A percentile compares a stretch with the other conserved stretches of the same genome.
Conservation (phyloP, 2,797 vertebrate genomes). For the Macropus fuliginosus region DNA sequence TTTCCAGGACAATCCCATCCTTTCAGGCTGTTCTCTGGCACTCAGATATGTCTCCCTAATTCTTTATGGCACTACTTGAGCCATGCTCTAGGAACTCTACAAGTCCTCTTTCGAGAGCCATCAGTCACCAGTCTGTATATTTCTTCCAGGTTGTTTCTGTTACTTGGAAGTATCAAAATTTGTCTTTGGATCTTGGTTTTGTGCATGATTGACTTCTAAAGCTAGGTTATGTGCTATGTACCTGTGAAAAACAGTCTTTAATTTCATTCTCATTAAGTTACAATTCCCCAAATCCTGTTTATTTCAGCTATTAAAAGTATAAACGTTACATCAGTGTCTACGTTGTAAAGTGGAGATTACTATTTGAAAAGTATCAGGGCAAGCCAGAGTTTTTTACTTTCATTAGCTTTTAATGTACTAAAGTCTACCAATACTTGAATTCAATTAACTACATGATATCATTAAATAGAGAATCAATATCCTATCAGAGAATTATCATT, state of each 20-base stretch:
- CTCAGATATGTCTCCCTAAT: not conserved
- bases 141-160: not conserved
- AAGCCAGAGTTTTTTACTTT: slow-evolving; percentile 27
- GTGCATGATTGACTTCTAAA: not conserved
- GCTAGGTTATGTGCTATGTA: not conserved
- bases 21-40: slow-evolving; percentile 47
- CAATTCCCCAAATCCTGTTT: slow-evolving; percentile 4
- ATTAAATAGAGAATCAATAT: slow-evolving; percentile 40
- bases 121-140: not conserved
- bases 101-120: slow-evolving; percentile 2
- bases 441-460: slow-evolving; percentile 3
- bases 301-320: slow-evolving; percentile 23
- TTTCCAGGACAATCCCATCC: slow-evolving; percentile 19
- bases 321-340: not conserved
- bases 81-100: not conserved
- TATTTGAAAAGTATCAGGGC: slow-evolving; percentile 58
- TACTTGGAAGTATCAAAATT: not conserved
- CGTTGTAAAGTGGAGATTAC: not conserved
- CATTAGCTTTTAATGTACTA: slow-evolving; percentile 28
- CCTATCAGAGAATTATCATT: not conserved
- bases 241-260: not conserved
- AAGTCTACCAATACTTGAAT: not conserved
- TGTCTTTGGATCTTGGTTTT: not conserved
- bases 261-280: slow-evolving; percentile 27
- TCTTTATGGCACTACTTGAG: not conserved